phyloP scores from a whole-genome alignment of 1,140 invertebrate genomes.

The Trichogramma pretiosum region DNA sequence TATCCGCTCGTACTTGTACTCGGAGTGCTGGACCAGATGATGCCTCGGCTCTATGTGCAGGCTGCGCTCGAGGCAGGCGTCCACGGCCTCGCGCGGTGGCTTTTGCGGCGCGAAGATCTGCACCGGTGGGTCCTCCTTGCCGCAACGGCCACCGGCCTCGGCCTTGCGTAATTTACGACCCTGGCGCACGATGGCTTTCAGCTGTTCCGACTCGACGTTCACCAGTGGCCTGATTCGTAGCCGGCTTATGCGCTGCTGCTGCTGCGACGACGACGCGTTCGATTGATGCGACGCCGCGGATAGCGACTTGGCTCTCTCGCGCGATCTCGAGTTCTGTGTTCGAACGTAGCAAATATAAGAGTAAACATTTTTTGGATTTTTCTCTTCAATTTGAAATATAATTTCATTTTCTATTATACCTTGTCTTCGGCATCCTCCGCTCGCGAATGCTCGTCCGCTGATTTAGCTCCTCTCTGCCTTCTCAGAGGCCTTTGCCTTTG shows the following conservation, averaged over 20 bases:
- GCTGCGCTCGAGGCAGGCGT: conserved; percentile 1
- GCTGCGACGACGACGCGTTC: background rate
- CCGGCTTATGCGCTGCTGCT: background rate
- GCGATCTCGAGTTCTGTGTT: background rate
- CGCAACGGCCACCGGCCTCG: conserved; percentile 24
- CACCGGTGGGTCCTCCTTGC: conserved; percentile 31
- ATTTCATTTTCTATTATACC: background rate
- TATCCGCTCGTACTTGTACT: conserved; percentile 59
- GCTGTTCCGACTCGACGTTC: conserved; percentile 41
- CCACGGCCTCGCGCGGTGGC: conserved; percentile 11
- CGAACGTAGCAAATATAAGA: background rate
- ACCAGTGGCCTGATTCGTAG: conserved; percentile 32
- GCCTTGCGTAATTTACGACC: conserved; percentile 34
- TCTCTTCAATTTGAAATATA: too few species aligned
- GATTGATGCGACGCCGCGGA: background rate
- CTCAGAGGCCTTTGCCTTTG: conserved; percentile 24
- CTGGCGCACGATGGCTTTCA: conserved; percentile 40
- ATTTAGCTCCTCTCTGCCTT: conserved; percentile 22
- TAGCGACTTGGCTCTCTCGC: background rate
- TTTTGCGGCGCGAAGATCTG: conserved; percentile 35
- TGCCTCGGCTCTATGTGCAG: conserved; percentile 41
- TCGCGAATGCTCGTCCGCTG: conserved; percentile 2
- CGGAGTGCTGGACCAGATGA: conserved; percentile 64
- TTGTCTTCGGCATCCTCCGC: background rate
- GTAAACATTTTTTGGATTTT: background rate